Base-by-base conservation (phyloP, 2,797 vertebrate species). In the Poliocrania exsul region DNA sequence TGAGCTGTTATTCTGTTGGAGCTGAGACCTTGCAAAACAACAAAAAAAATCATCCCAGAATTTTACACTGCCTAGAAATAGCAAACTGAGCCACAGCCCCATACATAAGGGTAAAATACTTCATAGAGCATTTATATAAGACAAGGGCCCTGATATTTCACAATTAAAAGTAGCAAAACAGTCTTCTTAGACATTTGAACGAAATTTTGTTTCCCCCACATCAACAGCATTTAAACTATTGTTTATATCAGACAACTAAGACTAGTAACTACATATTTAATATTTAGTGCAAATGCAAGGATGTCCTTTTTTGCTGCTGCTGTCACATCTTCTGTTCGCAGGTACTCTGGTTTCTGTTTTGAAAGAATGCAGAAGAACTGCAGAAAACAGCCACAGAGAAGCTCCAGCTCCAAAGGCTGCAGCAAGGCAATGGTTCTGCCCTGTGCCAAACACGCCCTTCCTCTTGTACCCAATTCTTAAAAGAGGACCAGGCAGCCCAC, bases 401-500 rank as follows among this genome's bases (percentile, higher is more conserved):
- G 33, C 38, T 29, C 24, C 44, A 29, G 13, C 9, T 25, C 47
- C 7, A 40, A 37, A 62, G 38, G 65, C 62, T 47, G 9, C 44
- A 28, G 58, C 0, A 0, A 70, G 21, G 49, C 1, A 0, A 28
- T 6, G 14, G 42, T 29, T 70, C 53, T 67, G 25, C 19, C 44
- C 64, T 19, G 24, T 2, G 7, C 47, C 67, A n/a, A 18, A 35
- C 20, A 37, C 0, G 0, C 3, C 21, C 29, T 19, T 35, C 35
- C 20, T 13, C 1, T 31, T 16, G 21, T 3, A 1, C 35, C 10
- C 2, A 54, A 47, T 46, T 40, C 33, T 19, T n/a, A 50, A 42
- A 50, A 42, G 3, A 4, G 40, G 16, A 64, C 29, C 16, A 10
- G 38, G 38, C 25, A 46, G 19, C 13, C 23, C 38, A 7, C 26